Base-by-base conservation (phyloP, 2,888 invertebrate genomes). In the Lasiommata megera region DNA sequence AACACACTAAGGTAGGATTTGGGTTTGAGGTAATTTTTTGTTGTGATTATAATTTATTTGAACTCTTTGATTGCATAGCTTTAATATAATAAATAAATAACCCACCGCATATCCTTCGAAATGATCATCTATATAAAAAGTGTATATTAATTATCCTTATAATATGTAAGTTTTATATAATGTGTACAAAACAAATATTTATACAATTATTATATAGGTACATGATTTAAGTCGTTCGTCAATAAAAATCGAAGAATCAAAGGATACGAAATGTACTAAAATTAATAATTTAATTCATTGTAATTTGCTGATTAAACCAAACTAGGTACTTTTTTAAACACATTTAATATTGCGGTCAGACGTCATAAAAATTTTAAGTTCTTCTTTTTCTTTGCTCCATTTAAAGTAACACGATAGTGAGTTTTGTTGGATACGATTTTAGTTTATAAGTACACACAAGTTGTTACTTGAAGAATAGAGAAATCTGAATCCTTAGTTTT, bases 31-130 rank as follows among this genome's bases (percentile, higher is more conserved):
- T 55, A 51, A 23, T 46, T 57, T 72, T 69, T 68, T 67, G 9
- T 69, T 72, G 70, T 38, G 29, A 38, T 11, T 7, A 36, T 43
- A 17, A n/a, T 67, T 61, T 67, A 61, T 69, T 73, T 74, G 68
- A 70, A 76, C 23, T 12, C 31, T 48, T 47, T 43, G 17, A 56
- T 43, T 41, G 48, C 28, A 34, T 46, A 31, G 8, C 44, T 43
- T 56, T 53, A 56, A 61, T 70, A 71, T 63, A 73, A 75, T 79
- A 83, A 82, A 81, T 82, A 81, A 73, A 73, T 67, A 71, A 73
- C 73, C 77, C 48, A 44, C 56, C 61, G 65, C 65, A 60, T 43
- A 59, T 62, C 59, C 56, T 62, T 60, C 51, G 47, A 57, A 34
- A 54, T 17, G 28, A 17, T 37, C 14, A 23, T 36, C 12, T 50